Conservation (phyloP, 2,888 invertebrate genomes). For the Drosophila anomalata region DNA sequence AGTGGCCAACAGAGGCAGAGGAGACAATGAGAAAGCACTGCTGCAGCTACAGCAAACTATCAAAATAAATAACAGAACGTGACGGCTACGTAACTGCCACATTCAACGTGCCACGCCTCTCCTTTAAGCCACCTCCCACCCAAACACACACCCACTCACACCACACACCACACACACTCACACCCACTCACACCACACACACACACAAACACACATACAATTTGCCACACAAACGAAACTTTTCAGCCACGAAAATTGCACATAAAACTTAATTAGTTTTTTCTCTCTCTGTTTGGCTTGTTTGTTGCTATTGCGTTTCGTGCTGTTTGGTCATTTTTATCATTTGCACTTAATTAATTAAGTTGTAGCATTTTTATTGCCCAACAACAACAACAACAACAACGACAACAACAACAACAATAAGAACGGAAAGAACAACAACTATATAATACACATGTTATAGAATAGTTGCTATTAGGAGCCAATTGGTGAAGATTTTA, state of each 20-base stretch:
- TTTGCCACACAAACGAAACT: slow-evolving; percentile 57
- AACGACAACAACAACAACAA: slow-evolving; percentile 1
- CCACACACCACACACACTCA: slow-evolving; percentile 10
- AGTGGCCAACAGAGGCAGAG: slow-evolving; percentile 3
- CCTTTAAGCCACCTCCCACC: not conserved
- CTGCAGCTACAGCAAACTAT: slow-evolving; percentile 44
- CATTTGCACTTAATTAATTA: slow-evolving; percentile 78
- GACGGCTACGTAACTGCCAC: slow-evolving; percentile 57
- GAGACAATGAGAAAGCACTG: slow-evolving; percentile 5
- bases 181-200: slow-evolving; percentile 19
- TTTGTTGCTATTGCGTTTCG: slow-evolving; percentile 42
- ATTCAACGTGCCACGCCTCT: slow-evolving; percentile 5
- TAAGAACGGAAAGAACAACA: slow-evolving; percentile 4
- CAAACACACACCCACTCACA: not conserved
- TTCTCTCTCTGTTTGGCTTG: slow-evolving; percentile 44
- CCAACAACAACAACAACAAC: slow-evolving; percentile 41
- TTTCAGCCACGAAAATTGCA: slow-evolving; percentile 77
- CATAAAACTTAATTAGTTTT: slow-evolving; percentile 78
- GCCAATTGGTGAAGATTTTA: slow-evolving; percentile 12
- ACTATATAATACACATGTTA: slow-evolving; percentile 28
- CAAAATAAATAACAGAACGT: slow-evolving; percentile 65
- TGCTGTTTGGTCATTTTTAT: slow-evolving; percentile 76
- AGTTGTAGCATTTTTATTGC: slow-evolving; percentile 77
- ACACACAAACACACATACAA: slow-evolving; percentile 8
- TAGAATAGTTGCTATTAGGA: slow-evolving; percentile 25